Percentiles rank a stretch among this genome's conserved stretches.
Evolutionary conservation across 2,888 invertebrate genomes (phyloP).

Genomic region (Lasioglossum figueresi): DNA sequence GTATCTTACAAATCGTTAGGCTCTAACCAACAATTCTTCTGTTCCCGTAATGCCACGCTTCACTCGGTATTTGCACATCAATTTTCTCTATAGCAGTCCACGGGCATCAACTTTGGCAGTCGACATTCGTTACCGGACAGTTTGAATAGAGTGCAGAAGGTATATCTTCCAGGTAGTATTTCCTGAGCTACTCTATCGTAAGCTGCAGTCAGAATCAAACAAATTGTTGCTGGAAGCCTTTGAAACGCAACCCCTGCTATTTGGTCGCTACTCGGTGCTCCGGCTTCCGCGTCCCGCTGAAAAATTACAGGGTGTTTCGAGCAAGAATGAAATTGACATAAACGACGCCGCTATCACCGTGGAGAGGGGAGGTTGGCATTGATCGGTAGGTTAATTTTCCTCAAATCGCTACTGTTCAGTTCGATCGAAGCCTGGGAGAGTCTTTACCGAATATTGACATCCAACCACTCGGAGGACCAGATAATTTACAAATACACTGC

Average conservation of each 20-base stretch:
- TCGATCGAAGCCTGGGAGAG: neutral
- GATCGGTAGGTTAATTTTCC: neutral
- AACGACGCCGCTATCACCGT: neutral
- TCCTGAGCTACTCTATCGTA: neutral
- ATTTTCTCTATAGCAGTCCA: neutral
- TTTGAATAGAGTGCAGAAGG: neutral
- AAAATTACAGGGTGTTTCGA: slow-evolving; percentile 4
- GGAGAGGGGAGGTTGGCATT: neutral
- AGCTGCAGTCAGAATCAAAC: neutral
- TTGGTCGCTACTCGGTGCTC: neutral
- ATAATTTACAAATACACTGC: neutral
- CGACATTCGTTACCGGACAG: neutral
- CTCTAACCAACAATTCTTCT: neutral
- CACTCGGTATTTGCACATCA: neutral
- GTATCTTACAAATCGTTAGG: neutral
- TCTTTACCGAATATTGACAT: neutral
- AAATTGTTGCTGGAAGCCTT: neutral
- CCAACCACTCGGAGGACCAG: neutral
- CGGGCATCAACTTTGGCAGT: neutral
- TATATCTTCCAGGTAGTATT: neutral
- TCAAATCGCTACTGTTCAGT: neutral
- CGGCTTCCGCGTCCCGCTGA: neutral
- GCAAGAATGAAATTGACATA: slow-evolving; percentile 5
- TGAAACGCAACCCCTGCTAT: slow-evolving; percentile 6
- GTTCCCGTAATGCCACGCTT: neutral